Conservation (phyloP, 2,113 vertebrate species). For the Heloderma charlesbogerti region DNA sequence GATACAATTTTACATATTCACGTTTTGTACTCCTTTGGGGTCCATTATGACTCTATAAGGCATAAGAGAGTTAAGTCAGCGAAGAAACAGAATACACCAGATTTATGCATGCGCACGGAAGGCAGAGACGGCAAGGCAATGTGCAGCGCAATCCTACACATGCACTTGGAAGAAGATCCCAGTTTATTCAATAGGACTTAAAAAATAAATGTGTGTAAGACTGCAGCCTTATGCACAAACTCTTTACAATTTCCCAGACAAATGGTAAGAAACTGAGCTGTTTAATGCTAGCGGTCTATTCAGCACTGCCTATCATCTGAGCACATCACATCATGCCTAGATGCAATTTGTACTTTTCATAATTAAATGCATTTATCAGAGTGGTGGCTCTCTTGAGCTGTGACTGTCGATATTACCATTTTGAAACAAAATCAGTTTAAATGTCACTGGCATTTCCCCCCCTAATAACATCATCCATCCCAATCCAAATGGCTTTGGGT, state of each 20-base stretch:
- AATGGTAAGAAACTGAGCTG: background rate
- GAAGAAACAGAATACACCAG: background rate
- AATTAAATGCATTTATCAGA: fast-evolving
- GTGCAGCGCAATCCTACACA: background rate
- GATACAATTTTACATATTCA: background rate
- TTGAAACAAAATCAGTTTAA: constrained; percentile 3
- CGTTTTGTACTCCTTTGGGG: background rate
- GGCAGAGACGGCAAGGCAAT: background rate
- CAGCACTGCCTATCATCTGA: background rate
- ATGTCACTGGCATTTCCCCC: background rate
- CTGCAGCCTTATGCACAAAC: background rate
- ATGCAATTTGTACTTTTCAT: constrained; percentile 6
- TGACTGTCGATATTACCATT: background rate
- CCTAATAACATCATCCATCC: background rate
- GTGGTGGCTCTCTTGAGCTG: background rate
- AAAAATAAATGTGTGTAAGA: background rate
- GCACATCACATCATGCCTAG: background rate
- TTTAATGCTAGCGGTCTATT: background rate
- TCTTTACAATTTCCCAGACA: background rate
- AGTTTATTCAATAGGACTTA: background rate
- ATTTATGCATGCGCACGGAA: background rate
- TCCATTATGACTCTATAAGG: background rate
- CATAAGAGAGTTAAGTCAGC: fast-evolving
- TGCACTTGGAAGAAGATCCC: background rate
- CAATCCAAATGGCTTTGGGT: background rate